Base-by-base conservation (phyloP, 2,113 vertebrate species). In the Loxodonta africana region DNA sequence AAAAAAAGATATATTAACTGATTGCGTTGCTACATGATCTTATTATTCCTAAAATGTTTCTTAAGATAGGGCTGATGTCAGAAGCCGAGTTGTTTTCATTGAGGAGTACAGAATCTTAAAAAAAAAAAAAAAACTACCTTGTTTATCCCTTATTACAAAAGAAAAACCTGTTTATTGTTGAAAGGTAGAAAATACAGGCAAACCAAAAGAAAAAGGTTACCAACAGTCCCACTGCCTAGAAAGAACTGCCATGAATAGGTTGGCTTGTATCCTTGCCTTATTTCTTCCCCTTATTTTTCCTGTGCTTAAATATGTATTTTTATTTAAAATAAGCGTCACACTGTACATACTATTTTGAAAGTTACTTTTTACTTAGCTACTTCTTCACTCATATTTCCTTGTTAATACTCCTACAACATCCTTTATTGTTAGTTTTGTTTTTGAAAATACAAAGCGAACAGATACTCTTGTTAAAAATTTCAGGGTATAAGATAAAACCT, bases 221-320 rank as follows among this genome's bases (percentile, higher is more conserved):
- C 3, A 46, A 80, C 10, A 57, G 48, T 53, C 30, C 26, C 69
- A 67, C 21, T 83, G 86, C n/a, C 18, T 80, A 37, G 44, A 69
- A 2, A 90, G 23, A 95, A 73, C 6, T 6, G 44, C 62, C 80
- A 0, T 25, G 71, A 88, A 67, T 8, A 82, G 60, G 20, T 78
- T 91, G 46, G 18, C 25, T 78, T 73, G 48, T 8, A 30, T 9
- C 65, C 25, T 44, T 48, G 14, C 9, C 77, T 84, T n/a, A 74
- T 88, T 87, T 91, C 74, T 73, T 23, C 60, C 20, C 9, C 77
- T 84, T n/a, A 74, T 91, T 85, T 90, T 82, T 71, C 63, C 41
- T 83, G 11, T 74, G 28, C 18, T 51, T 74, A 83, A 74, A 71
- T n/a, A 44, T 33, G 51, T 5, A 44, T 73, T 90, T 74, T 97